Base-by-base conservation (phyloP, 2,888 invertebrate genomes). In the Dusona sp. region DNA sequence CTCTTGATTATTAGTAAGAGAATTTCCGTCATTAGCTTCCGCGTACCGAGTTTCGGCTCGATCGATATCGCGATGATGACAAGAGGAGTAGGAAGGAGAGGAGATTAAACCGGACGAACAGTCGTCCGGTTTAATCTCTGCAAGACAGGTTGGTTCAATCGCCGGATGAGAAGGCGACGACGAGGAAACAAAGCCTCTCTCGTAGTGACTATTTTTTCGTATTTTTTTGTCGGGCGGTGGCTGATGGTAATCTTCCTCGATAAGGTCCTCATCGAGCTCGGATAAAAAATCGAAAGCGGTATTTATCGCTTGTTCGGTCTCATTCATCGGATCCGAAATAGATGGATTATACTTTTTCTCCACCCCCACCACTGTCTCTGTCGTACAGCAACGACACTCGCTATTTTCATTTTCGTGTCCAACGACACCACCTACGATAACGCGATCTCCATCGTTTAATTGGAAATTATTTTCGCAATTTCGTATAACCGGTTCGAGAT, bases 401-500 rank as follows among this genome's bases (percentile, higher is more conserved):
- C 1, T n/a, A 48, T n/a, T 19, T 19, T 7, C 48, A 6, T n/a
- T 7, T 4, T 48, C 19, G n/a, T 1, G 19, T 6, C 4, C 0
- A 48, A 42, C 11, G 42, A 42, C 42, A 0, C 19, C 48, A 19
- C 48, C 48, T 0, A 19, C 48, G 48, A 48, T 4, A 29, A 11
- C 22, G 42, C 45, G 25, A 8, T 8, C 33, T 38, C 25, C 51
- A 48, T 13, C 42, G 45, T 38, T 38, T 9, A 38, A 38, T 9
- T 9, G 38, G 38, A 9, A 38, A 38, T 38, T 38, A 6, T 38
- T 38, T 38, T 38, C 29, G 16, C 78, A 79, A 22, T 57, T 68
- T n/a, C 81, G 22, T 70, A 94, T 94, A 8, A 94, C 93, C 4
- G 93, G 93, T 79, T 94, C 94, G 6, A 94, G 87, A 77, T 94